These are phyloP conservation scores for Apostichopus japonicus DNA, from an alignment of 35 echinoderm and acorn worm species.

Conservation along the genomic window DNA sequence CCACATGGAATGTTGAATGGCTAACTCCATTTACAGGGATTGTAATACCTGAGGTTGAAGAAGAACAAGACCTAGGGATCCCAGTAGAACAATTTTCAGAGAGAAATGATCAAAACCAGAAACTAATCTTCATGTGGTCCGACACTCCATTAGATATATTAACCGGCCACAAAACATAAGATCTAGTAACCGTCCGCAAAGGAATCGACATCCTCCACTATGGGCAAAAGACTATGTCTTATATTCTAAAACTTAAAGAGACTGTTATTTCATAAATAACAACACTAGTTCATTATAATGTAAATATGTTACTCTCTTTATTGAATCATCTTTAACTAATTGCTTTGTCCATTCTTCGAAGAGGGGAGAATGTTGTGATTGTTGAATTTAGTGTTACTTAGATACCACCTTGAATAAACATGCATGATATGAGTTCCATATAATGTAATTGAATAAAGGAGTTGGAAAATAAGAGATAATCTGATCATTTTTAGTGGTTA, in stretches of 20 bases:
- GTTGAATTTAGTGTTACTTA: no score
- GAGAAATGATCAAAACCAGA: not conserved
- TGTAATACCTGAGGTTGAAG: not conserved
- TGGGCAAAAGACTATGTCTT: constrained; percentile 6
- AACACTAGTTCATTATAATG: no score
- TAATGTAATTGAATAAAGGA: no score
- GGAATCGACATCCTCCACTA: not conserved
- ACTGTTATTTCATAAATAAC: no score
- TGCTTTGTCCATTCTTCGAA: no score
- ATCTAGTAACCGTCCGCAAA: not conserved
- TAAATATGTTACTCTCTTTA: not conserved
- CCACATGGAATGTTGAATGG: not conserved
- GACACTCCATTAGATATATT: not conserved
- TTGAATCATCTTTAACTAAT: no score
- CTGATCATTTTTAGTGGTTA: no score
- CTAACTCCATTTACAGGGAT: not conserved
- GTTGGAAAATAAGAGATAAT: no score
- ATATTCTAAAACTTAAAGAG: no score
- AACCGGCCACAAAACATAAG: not conserved
- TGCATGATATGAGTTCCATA: no score
- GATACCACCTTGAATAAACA: no score
- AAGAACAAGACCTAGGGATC: not conserved
- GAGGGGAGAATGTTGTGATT: no score
- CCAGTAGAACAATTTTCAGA: not conserved
- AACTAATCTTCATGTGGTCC: not conserved